Evolutionary conservation across 2,113 vertebrate genomes (phyloP).

Genomic region (Chaenogobius annularis): DNA sequence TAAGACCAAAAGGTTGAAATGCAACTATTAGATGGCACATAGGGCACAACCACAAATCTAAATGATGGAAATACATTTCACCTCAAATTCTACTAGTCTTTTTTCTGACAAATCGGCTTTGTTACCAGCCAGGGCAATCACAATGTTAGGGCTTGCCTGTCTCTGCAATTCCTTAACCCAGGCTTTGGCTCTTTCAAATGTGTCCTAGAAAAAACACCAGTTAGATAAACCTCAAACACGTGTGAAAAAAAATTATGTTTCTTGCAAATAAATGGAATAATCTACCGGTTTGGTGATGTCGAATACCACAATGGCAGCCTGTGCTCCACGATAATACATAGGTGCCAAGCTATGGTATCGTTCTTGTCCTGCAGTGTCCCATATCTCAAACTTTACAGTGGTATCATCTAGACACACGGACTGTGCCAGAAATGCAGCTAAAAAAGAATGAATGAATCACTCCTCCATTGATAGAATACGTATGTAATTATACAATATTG

Average conservation of each 20-base stretch:
- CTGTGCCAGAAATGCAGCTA: constrained; percentile 85
- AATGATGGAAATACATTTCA: constrained; percentile 19
- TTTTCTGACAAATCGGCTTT: constrained; percentile 83
- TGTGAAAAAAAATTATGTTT: not conserved
- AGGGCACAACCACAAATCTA: not conserved
- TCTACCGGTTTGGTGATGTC: constrained; percentile 84
- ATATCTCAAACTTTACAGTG: constrained; percentile 87
- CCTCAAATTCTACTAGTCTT: constrained; percentile 84
- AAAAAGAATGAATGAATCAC: constrained; percentile 1
- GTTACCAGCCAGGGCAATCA: constrained; percentile 83
- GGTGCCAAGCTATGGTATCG: constrained; percentile 85
- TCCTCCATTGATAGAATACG: not conserved
- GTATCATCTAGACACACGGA: constrained; percentile 84
- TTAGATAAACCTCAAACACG: not conserved
- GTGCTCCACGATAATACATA: constrained; percentile 86
- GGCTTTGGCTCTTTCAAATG: constrained; percentile 82
- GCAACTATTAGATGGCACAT: not conserved
- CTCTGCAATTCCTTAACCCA: constrained; percentile 87
- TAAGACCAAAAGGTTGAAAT: not conserved
- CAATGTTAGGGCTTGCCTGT: constrained; percentile 85
- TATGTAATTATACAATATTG: not conserved
- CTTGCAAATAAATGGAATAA: not conserved
- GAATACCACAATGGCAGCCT: constrained; percentile 84
- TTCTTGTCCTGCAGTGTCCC: constrained; percentile 85
- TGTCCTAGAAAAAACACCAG: constrained; percentile 70